Evolutionary conservation across 2,113 vertebrate species (phyloP).

Genomic region (Centrocercus urophasianus): DNA sequence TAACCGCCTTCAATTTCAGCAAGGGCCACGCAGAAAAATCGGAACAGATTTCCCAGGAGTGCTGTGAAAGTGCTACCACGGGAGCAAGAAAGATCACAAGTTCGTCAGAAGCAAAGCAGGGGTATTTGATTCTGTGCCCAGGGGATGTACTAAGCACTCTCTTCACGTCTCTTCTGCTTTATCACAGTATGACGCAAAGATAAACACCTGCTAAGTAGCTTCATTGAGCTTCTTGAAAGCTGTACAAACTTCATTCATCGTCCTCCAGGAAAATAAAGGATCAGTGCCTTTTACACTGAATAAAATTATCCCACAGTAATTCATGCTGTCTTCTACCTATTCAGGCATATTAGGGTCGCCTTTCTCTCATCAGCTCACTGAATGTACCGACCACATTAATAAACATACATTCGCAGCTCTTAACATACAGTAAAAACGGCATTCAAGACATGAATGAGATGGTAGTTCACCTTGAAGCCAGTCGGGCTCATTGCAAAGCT

Average conservation of each 20-base stretch:
- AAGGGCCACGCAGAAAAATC: neutral
- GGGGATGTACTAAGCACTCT: neutral
- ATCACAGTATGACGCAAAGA: neutral
- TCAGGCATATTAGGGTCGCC: neutral
- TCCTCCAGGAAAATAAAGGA: neutral
- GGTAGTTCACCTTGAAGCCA: neutral
- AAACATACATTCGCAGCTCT: neutral
- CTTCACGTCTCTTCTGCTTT: neutral
- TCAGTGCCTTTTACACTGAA: neutral
- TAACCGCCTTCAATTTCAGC: neutral
- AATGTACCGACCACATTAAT: neutral
- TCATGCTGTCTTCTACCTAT: neutral
- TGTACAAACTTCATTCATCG: neutral
- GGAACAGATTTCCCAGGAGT: neutral
- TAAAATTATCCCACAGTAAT: neutral
- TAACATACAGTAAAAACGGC: neutral
- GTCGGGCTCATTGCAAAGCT: neutral
- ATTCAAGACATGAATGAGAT: neutral
- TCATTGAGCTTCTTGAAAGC: neutral
- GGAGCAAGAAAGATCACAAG: neutral
- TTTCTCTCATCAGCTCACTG: neutral
- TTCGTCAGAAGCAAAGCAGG: constrained; percentile 31
- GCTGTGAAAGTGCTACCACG: neutral
- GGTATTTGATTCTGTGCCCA: constrained; percentile 6
- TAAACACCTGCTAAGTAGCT: neutral